Evolutionary conservation across 2,797 vertebrate genomes (phyloP).

Genomic region (Poecilia gillii): DNA sequence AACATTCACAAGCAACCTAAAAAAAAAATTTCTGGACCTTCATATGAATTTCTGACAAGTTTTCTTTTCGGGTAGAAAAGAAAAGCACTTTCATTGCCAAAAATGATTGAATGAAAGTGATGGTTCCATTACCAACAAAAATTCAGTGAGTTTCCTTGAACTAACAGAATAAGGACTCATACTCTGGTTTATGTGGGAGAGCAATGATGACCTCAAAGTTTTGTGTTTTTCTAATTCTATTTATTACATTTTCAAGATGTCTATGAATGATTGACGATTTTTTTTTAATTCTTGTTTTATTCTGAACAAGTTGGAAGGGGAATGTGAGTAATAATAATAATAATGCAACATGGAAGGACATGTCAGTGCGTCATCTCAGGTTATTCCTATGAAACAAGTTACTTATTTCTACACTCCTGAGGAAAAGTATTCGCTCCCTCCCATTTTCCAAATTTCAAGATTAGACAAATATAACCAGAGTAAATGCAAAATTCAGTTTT

Average conservation of each 20-base stretch:
- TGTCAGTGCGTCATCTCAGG: neutral
- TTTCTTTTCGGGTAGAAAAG: neutral
- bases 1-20: neutral
- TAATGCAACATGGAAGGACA: neutral
- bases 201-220: neutral
- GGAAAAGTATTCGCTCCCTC: neutral
- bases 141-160: neutral
- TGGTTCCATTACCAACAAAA: neutral
- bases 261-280: neutral
- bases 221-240: neutral
- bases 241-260: neutral
- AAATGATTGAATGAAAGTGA: neutral
- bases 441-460: neutral
- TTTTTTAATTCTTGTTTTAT: neutral
- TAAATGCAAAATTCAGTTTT: neutral
- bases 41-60: neutral
- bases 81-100: neutral
- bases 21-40: neutral
- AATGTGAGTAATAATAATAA: neutral
- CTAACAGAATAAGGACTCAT: neutral
- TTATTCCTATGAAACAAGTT: neutral
- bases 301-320: neutral
- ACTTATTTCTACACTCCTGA: neutral
- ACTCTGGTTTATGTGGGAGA: neutral
- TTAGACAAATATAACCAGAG: neutral